Evolutionary conservation across 2,888 invertebrate genomes (phyloP).

Genomic region (Drosophila paramelanica): DNA sequence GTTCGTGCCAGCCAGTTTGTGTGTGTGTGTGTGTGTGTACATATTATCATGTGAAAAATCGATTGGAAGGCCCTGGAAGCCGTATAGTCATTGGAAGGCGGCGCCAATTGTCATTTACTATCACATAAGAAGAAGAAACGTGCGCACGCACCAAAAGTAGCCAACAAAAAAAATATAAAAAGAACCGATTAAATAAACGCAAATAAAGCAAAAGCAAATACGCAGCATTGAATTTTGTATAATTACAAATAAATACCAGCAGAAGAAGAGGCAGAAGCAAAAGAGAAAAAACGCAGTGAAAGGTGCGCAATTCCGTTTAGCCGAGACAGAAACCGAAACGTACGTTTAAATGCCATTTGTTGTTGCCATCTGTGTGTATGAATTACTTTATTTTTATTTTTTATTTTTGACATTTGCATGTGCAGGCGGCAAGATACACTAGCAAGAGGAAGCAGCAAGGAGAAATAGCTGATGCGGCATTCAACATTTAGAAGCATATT

Average conservation of each 20-base stretch:
- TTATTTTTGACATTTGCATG: conserved; percentile 59
- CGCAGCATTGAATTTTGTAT: conserved; percentile 25
- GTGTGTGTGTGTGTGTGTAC: conserved; percentile 38
- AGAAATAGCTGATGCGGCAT: conserved; percentile 47
- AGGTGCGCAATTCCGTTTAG: conserved; percentile 65
- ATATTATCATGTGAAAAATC: conserved; percentile 84
- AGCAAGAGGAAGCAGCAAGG: conserved; percentile 25
- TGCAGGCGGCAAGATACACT: conserved; percentile 46
- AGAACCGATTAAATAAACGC: conserved; percentile 12
- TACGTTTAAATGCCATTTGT: conserved; percentile 48
- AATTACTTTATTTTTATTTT: conserved; percentile 13
- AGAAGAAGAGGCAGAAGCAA: conserved; percentile 7
- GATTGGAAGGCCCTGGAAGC: conserved; percentile 78
- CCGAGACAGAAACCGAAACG: conserved; percentile 47
- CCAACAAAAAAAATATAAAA: conserved; percentile 31
- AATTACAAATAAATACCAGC: conserved; percentile 10
- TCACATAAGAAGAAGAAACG: conserved; percentile 72
- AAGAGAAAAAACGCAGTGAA: conserved; percentile 39
- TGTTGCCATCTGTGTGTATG: conserved; percentile 48
- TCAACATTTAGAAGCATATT: conserved; percentile 53
- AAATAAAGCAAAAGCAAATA: conserved; percentile 35
- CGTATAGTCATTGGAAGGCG: conserved; percentile 62
- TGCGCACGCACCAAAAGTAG: conserved; percentile 58
- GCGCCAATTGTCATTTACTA: conserved; percentile 78
- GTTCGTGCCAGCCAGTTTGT: conserved; percentile 4